Evolutionary conservation across 2,888 invertebrate genomes (phyloP), one percentile per base, ranked within the genome.

Genomic region (Craniophora ligustri): DNA sequence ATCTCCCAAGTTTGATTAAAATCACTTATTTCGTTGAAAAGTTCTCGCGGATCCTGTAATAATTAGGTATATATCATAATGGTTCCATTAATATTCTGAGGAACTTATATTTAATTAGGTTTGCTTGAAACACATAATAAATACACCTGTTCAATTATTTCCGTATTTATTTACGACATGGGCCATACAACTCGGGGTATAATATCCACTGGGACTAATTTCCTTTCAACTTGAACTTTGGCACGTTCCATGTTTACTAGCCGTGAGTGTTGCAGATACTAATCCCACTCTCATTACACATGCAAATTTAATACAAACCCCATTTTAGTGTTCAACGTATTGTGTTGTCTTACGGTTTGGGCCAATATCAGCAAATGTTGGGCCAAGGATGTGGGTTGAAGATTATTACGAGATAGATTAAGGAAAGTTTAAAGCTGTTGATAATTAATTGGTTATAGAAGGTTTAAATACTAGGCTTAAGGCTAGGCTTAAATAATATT

Each of bases 241-340:
- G 48, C 67, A 65, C 67, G 65, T 67, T 42, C 30, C 34, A 40
- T 67, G 58, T 67, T 71, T 56, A 65, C 55, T 58, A 47, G 41
- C 51, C 56, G 54, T 28, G 30, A 58, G 49, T 49, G 51, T 60
- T 47, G 53, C 50, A 56, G 47, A 66, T 58, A 63, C 62, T 71
- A 59, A 67, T 62, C 46, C 51, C 15, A 10, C 10, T 53, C 65
- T 61, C 61, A 69, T 65, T 63, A 67, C 42, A 48, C 50, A 72
- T 67, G 71, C 62, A 73, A 72, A 72, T 72, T 72, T 63, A 62
- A 67, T 67, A 58, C 61, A 30, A 57, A 47, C 50, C 49, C 32
- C 14, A 36, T 48, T 66, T 65, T 55, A 67, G 45, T 55, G 10
- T 38, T 32, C 40, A 31, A 23, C 55, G 39, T 56, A 65, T 56